Evolutionary conservation across 2,888 invertebrate species (phyloP), one percentile per base, ranked within the genome.

Genomic region (Noctua janthe): DNA sequence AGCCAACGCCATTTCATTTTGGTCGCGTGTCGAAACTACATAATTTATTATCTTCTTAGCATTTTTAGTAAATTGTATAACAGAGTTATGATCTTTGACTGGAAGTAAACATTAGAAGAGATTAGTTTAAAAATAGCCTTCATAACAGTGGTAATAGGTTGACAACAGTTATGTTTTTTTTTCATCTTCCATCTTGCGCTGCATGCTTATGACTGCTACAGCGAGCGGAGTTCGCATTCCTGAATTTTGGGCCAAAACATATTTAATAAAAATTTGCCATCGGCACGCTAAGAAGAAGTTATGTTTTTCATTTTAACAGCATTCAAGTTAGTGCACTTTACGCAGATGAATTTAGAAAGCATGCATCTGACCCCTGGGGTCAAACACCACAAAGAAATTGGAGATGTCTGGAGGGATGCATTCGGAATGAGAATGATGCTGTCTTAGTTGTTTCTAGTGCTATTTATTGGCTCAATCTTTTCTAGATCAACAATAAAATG

Each of bases 1-100:
- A 71, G 70, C 64, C 74, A 81, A 87, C 75, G 66, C 62, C 66
- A 71, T 71, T 76, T 74, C 66, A 75, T 84, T 76, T 84, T 67
- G 59, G 74, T 64, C 23, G 20, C 7, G 47, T 84, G 76, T 72
- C 23, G 87, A 84, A 84, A 87, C 74, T 79, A 64, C 56, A 79
- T 81, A 84, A 78, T 85, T 79, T 76, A 84, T 76, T 73, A 76
- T 20, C 59, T 73, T 77, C 54, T 73, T 70, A 76, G 23, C 56
- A 67, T 76, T 85, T 29, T 84, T 59, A 43, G n/a, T 73, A 54
- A 81, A 81, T 81, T 76, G 59, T 73, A 56, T 85, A 71, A 76
- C 29, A 49, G 13, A 51, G 23, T 49, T 79, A 39, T 71, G 35
- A 17, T 66, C 23, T 71, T 49, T 80, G 8, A 74, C 39, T 70